Percentiles rank a stretch among this genome's conserved stretches.
Conservation (phyloP, 2,113 vertebrate species). For the Atractosteus spatula region DNA sequence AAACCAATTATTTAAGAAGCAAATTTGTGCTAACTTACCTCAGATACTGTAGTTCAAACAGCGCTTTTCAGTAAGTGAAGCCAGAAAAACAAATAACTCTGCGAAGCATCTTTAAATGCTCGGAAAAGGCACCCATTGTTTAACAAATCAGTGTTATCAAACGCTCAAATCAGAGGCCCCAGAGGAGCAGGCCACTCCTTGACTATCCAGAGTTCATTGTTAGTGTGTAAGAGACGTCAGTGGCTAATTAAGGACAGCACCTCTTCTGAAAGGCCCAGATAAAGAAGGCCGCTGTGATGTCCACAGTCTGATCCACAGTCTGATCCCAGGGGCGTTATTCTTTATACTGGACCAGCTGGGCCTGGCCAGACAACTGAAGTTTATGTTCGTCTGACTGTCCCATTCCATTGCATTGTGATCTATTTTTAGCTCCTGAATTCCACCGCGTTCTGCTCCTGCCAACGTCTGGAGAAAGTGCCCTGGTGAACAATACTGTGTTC, state of each 20-base stretch:
- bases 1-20: not conserved
- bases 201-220: constrained; percentile 9
- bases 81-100: not conserved
- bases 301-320: constrained; percentile 21
- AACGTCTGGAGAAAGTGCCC: not conserved
- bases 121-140: constrained; percentile 12
- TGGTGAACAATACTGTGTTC: not conserved
- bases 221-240: constrained; percentile 4
- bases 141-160: constrained; percentile 17
- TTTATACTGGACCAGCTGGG: constrained; percentile 59
- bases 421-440: constrained; percentile 14
- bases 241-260: constrained; percentile 6
- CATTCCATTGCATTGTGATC: not conserved
- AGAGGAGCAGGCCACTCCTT: constrained; percentile 13
- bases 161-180: constrained; percentile 8
- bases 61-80: constrained; percentile 67
- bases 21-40: not conserved
- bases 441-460: not conserved
- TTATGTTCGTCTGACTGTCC: not conserved
- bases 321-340: constrained; percentile 54
- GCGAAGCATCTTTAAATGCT: constrained; percentile 7
- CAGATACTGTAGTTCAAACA: constrained; percentile 69
- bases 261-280: constrained; percentile 16
- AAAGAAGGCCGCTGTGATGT: constrained; percentile 7
- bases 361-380: not conserved